Evolutionary conservation across 2,113 vertebrate species (phyloP), one percentile per base, ranked within the genome.

Genomic region (Orycteropus afer): DNA sequence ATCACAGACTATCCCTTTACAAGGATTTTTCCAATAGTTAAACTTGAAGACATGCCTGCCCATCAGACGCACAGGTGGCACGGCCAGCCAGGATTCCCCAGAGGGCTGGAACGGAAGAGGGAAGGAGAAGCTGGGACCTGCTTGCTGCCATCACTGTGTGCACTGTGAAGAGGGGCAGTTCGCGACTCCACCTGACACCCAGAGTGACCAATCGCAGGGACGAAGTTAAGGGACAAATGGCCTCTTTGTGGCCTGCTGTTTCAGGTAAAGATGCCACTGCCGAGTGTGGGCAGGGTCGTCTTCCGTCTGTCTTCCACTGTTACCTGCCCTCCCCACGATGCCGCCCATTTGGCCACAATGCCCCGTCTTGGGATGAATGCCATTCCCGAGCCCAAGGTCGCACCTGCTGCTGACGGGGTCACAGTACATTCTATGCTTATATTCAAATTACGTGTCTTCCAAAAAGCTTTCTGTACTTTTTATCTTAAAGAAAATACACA

Each of bases 391-490:
- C 23, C 61, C 53, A 73, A 63, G 40, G 45, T 23, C 27, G 69
- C 13, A 45, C 67, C 47, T 0, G n/a, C 27, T 57, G 59, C 17
- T 59, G 13, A 90, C 15, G 34, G 63, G 63, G 37, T 87, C 45
- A 69, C 15, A 86, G 51, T 51, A 86, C 27, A 89, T 76, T 92
- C 74, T 78, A 42, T 77, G 9, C 80, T 76, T 91, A n/a, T 74
- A 47, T 90, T 83, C 77, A 69, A 95, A 59, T 12, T 23, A 76
- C 40, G 83, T 84, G 84, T 65, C 92, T 90, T 45, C 22, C 91
- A 89, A 57, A 61, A 69, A 37, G 7, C 9, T 18, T 51, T 57
- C 7, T 29, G 0, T 49, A 76, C 67, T 90, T 92, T 78, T 86
- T n/a, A 63, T 51, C 51, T 90, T 89, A 29, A 88, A 92, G 79